Percentiles rank a stretch among this genome's conserved stretches.
Conservation (phyloP, 2,797 vertebrate genomes). For the Myripristis jacobus region DNA sequence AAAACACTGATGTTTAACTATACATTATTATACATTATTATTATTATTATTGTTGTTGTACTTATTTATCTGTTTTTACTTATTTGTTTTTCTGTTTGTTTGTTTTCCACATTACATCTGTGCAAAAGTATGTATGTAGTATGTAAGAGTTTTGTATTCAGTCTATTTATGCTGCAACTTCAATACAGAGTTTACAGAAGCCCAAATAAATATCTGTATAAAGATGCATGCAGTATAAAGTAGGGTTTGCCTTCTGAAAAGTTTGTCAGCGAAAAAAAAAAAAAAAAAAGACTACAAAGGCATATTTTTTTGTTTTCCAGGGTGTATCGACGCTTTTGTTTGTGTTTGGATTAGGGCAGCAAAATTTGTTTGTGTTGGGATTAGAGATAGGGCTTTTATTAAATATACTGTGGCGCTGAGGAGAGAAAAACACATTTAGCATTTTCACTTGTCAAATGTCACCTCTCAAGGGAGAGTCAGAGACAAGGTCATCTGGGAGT, state of each 20-base stretch:
- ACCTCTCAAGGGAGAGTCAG: slow-evolving; percentile 46
- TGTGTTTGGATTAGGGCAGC: slow-evolving; percentile 24
- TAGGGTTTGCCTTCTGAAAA: neutral
- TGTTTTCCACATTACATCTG: too few species aligned
- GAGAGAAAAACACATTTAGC: slow-evolving; percentile 29
- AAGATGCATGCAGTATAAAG: neutral
- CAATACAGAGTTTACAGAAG: too few species aligned
- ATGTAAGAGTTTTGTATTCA: too few species aligned
- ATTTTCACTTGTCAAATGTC: slow-evolving; percentile 63
- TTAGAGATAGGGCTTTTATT: slow-evolving; percentile 19
- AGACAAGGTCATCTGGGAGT: slow-evolving; percentile 64
- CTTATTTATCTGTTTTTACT: too few species aligned
- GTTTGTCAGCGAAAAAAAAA: too few species aligned
- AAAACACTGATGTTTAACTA: too few species aligned
- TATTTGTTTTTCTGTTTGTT: too few species aligned
- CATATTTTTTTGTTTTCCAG: slow-evolving; percentile 8
- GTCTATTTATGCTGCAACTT: too few species aligned
- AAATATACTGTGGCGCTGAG: slow-evolving; percentile 20
- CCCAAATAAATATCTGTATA: neutral
- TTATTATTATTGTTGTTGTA: too few species aligned
- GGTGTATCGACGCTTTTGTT: slow-evolving; percentile 5
- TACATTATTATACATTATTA: too few species aligned
- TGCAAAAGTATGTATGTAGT: too few species aligned
- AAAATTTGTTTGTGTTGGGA: slow-evolving; percentile 17
- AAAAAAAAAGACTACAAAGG: neutral